Base-by-base conservation (phyloP, 2,888 invertebrate genomes). In the Psylliodes chrysocephalus region DNA sequence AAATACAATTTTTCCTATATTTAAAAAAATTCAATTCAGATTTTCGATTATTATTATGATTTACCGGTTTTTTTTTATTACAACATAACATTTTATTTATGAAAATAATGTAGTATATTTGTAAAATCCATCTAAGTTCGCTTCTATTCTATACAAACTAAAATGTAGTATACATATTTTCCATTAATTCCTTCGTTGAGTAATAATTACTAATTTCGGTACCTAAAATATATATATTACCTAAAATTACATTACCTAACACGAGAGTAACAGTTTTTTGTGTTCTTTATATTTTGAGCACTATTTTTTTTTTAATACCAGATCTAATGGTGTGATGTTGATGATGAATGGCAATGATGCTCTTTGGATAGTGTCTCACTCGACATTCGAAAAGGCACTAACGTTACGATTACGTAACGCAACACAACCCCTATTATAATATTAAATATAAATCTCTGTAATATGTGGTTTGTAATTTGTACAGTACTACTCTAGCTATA, bases 311-410 rank as follows among this genome's bases (percentile, higher is more conserved):
- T n/a, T n/a, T n/a, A n/a, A 73, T 77, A 76, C 77, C 77, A 76
- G 75, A 77, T 78, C 74, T 72, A 72, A 74, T 70, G 74, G 74
- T 74, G 75, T 76, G 76, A 66, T 51, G 63, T 64, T 65, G 61
- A 61, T 64, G 62, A 64, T 67, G 64, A 59, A 64, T 66, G 60
- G 63, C 60, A 67, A 59, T 62, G 61, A 63, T 64, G 63, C 66
- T 60, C 55, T 63, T 68, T 69, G 51, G 62, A 68, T 79, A 78
- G 78, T 82, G 81, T 82, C 82, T 82, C 82, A 82, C 82, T 82
- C 82, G 81, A 82, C 80, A 78, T 76, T 81, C 80, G 79, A 80
- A 77, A 82, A 82, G 82, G 82, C 82, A 82, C 82, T 82, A 81
- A 82, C 81, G 82, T 82, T 79, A 82, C 81, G 73, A 62, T 74